phyloP scores from a whole-genome alignment of 2,113 vertebrate genomes.

The Prolemur simus region DNA sequence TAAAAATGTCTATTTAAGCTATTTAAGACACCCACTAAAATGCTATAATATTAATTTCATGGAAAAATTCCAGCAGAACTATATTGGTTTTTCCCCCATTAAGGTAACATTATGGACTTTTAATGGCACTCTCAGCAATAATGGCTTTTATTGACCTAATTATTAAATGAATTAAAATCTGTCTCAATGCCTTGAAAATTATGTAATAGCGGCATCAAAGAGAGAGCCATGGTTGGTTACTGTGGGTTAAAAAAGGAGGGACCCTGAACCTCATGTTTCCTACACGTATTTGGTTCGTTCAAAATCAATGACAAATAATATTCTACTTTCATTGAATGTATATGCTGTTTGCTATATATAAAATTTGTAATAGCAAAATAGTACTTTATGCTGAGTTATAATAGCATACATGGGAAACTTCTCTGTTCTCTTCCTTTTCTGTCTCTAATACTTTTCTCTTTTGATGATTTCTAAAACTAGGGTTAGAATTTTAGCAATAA shows the following conservation, averaged over 20 bases:
- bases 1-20: conserved; percentile 83
- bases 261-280: too few species aligned
- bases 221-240: not conserved
- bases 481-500: not conserved
- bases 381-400: not conserved
- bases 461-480: conserved; percentile 5
- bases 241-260: not conserved
- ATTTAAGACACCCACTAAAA: conserved; percentile 76
- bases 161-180: conserved; percentile 83
- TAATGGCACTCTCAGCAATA: conserved; percentile 83
- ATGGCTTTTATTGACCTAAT: conserved; percentile 85
- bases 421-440: not conserved
- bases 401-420: not conserved
- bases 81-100: conserved; percentile 82
- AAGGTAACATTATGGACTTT: conserved; percentile 86
- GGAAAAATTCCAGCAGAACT: conserved; percentile 84
- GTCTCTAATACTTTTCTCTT: not conserved
- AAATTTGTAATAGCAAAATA: not conserved
- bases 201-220: conserved; percentile 30
- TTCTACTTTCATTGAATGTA: not conserved
- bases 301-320: not conserved
- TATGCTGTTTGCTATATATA: not conserved
- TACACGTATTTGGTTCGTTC: not conserved
- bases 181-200: conserved; percentile 71
- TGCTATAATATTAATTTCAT: conserved; percentile 82